Evolutionary conservation across 2,113 vertebrate genomes (phyloP), one percentile per base, ranked within the genome.

Genomic region (Peucedramus taeniatus): DNA sequence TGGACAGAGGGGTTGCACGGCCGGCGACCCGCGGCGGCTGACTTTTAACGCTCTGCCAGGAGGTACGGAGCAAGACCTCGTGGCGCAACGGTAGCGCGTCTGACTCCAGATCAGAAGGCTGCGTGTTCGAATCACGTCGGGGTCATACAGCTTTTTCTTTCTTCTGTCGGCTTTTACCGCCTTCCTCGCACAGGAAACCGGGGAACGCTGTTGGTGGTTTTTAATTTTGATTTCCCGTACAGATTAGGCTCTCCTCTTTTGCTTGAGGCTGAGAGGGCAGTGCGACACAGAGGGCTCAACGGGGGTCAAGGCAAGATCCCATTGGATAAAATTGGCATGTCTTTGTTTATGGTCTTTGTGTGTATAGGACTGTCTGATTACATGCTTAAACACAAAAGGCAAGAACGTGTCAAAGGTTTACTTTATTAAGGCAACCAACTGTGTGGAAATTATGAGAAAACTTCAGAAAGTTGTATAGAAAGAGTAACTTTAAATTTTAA

Each of bases 31-130:
- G 0, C 1, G 10, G 2, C 16, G 3, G 1, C 19, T 6, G 39
- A 90, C 91, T 96, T 94, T 3, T 97, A 96, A 89, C 0, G 5
- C 51, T 47, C 49, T 11, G 77, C 1, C 0, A 0, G 0, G 0
- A 0, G 0, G 0, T 6, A 2, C 20, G 0, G 30, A 87, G 0
- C 44, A 74, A 1, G 97, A 97, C 97, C 97, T 98, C 97, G 97
- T 98, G 97, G 97, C 97, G 97, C 97, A 98, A 98, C 97, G 97
- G 97, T 97, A 97, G 97, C 97, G 97, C 97, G 97, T 98, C 1
- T 98, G 97, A 97, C 97, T 98, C 97, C 97, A 98, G 97, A 98
- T 98, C 97, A 97, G 97, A 98, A 98, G 97, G 97, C 95, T 98
- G 97, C 97, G 97, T 98, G 97, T 98, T 98, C 97, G 97, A 98